Evolutionary conservation across 2,113 vertebrate genomes (phyloP), one percentile per base, ranked within the genome.

Genomic region (Gracilinanus agilis): DNA sequence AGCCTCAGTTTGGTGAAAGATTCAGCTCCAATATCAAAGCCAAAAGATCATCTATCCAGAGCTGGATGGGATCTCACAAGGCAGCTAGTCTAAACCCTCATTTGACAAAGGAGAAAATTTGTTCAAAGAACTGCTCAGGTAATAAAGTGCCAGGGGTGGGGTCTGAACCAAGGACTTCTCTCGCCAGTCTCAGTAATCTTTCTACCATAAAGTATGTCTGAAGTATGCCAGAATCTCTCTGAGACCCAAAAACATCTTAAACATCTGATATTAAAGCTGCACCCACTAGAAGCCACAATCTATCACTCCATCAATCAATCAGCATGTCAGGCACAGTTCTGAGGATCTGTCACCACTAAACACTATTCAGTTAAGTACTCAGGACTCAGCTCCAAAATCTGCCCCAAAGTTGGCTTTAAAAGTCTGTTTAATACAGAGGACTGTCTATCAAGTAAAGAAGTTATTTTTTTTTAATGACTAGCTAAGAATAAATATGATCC

Each of bases 401-500:
- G 11, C 56, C 19, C 40, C 3, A 90, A 83, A 83, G 19, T 8
- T 61, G 67, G 53, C 91, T 91, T 61, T 8, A 83, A 83, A 53
- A 53, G 75, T 93, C 44, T 93, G 90, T 27, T 94, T 49, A n/a
- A 91, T 56, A 54, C 40, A 1, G 54, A 95, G 90, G 40, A 21
- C 54, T 94, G 56, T 49, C 34, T 75, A 94, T 56, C 90, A 94
- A 93, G 83, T 44, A 95, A 94, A 90, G 11, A 95, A 56, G 3
- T 25, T 40, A n/a, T 54, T 89, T 94, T 44, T 56, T 92, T 58
- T n/a, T n/a, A 56, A 58, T 25, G 83, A 93, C 10, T 3, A 90
- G 83, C 0, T 40, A 27, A 4, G 49, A 56, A 40, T 92, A 95
- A 90, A 91, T 88, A 23, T 5, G 4, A 90, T 83, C 89, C 91